Evolutionary conservation across 2,797 vertebrate species (phyloP).

Genomic region (Echiichthys vipera): DNA sequence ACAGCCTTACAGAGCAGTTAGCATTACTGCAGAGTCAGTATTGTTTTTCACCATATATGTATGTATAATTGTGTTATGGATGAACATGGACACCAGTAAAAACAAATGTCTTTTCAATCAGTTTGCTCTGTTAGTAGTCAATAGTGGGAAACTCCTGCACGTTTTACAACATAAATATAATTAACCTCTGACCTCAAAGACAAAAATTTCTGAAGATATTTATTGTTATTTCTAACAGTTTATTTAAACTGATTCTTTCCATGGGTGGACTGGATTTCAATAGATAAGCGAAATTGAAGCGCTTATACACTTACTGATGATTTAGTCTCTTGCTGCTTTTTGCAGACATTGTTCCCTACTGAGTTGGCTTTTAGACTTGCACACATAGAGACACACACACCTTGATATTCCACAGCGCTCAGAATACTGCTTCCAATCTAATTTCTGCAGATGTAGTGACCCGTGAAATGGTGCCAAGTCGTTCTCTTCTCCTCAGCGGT

Average conservation of each 20-base stretch:
- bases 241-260: constrained; percentile 51
- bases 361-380: constrained; percentile 51
- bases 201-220: constrained; percentile 9
- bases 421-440: constrained; percentile 78
- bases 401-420: constrained; percentile 59
- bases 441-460: constrained; percentile 83
- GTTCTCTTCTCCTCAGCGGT: constrained; percentile 69
- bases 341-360: constrained; percentile 59
- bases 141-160: not conserved
- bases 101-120: not conserved
- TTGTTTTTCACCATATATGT: not conserved
- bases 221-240: constrained; percentile 22
- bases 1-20: not conserved
- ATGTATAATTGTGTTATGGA: not conserved
- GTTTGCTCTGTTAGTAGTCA: not conserved
- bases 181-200: constrained; percentile 35
- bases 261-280: constrained; percentile 48
- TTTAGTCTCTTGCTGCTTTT: constrained; percentile 59
- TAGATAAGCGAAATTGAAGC: constrained; percentile 64
- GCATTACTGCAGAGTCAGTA: not conserved
- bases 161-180: not conserved
- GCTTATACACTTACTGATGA: constrained; percentile 60
- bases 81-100: not conserved
- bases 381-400: constrained; percentile 33
- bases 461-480: constrained; percentile 83